Conservation (phyloP, 2,113 vertebrate species). For the Pantherophis guttatus region DNA sequence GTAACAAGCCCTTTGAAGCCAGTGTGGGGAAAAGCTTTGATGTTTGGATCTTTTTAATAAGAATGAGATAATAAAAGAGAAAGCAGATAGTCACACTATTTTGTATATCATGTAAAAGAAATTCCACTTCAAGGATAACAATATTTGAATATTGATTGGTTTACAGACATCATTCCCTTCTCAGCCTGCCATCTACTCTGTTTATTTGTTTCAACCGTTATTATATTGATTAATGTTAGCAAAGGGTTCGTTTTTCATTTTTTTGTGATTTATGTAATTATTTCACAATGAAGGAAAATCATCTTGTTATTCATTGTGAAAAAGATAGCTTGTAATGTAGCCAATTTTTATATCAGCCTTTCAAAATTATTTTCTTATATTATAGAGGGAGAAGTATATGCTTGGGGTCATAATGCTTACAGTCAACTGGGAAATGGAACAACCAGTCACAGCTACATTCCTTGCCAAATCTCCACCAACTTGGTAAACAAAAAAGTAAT, state of each 20-base stretch:
- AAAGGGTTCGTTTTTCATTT: neutral
- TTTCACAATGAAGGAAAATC: neutral
- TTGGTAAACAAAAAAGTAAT: conserved; percentile 88
- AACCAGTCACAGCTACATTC: conserved; percentile 85
- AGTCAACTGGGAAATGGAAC: conserved; percentile 95
- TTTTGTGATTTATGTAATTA: neutral
- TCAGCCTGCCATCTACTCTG: neutral
- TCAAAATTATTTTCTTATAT: conserved; percentile 18
- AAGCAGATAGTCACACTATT: neutral
- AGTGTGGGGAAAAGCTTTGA: neutral
- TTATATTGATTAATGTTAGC: neutral
- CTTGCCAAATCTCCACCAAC: conserved; percentile 92
- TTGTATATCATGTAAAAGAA: neutral
- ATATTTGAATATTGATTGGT: neutral
- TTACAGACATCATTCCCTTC: neutral
- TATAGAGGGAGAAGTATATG: conserved; percentile 94
- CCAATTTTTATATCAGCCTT: neutral
- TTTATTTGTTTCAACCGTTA: neutral
- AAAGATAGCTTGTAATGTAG: neutral
- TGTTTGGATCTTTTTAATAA: neutral
- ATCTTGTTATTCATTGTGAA: neutral
- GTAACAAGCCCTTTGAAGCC: neutral
- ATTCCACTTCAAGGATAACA: neutral
- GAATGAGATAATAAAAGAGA: neutral
- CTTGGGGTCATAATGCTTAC: conserved; percentile 97